Evolutionary conservation across 1,140 invertebrate genomes (phyloP), one percentile per base, ranked within the genome.

Genomic region (Melipona quadrifasciata): DNA sequence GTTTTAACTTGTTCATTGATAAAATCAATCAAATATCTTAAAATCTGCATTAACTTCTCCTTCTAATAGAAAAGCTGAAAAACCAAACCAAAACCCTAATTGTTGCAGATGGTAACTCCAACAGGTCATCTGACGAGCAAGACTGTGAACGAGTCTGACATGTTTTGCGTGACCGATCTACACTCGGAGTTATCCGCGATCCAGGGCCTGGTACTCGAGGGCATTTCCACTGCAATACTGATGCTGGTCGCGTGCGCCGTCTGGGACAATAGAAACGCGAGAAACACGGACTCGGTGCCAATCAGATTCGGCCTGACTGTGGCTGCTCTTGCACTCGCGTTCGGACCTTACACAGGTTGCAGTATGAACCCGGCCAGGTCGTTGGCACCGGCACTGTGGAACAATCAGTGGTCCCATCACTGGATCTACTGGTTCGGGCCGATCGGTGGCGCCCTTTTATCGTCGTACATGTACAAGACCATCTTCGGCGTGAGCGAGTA

Each of bases 301-400:
- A 89, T 96, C 21, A 96, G 94, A 85, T 96, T 96, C 90, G 96
- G 95, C 34, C 85, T 96, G 1, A 92, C 94, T 3, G 94, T 96
- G 8, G 92, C 94, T 6, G 95, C 93, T 8, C 82, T 96, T 31
- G 95, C 95, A 0, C 93, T 94, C 0, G 92, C 94, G 0, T 92
- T 95, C 16, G 96, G 95, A 1, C 95, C 94, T 21, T 97, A 96
- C 86, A 97, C 97, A 11, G 97, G 97, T 1, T 96, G 96, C 70
- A 97, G 97, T 90, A 97, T 98, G 97, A 98, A 98, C 91, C 97
- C 97, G 0, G 97, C 96, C 1, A 96, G 97, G 87, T 97, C 96
- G 58, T 96, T 98, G 61, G 97, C 95, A 0, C 97, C 98, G 0
- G 97, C 97, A 0, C 87, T 98, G 2, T 96, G 98, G 93, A 96